Evolutionary conservation across 1,140 invertebrate species (phyloP).

Genomic region (Bemisia tabaci): DNA sequence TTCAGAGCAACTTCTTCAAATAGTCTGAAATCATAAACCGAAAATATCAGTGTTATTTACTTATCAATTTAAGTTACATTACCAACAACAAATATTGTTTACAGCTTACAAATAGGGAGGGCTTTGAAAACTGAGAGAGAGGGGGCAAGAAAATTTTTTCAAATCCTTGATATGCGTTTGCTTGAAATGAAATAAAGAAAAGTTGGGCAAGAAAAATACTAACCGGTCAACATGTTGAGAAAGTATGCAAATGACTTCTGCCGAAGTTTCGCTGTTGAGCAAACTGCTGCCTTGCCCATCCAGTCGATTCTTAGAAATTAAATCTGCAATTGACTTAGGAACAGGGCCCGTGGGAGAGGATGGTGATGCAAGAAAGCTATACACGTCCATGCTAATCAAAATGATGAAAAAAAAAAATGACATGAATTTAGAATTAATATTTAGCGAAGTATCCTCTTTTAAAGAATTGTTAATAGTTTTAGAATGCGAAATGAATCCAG

Average conservation of each 20-base stretch:
- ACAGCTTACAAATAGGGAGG: too few species aligned
- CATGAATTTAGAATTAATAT: neutral
- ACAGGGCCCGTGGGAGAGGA: constrained; percentile 34
- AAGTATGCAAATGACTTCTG: constrained; percentile 71
- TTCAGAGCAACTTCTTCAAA: constrained; percentile 75
- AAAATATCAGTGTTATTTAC: too few species aligned
- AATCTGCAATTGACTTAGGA: constrained; percentile 43
- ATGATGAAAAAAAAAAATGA: constrained; percentile 3
- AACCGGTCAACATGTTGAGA: constrained; percentile 72
- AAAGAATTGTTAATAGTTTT: constrained; percentile 11
- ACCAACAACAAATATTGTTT: too few species aligned
- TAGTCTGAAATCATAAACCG: constrained; percentile 34
- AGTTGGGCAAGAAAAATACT: too few species aligned
- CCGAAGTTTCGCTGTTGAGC: constrained; percentile 62
- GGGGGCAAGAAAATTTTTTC: too few species aligned
- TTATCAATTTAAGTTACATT: too few species aligned
- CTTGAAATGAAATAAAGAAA: too few species aligned
- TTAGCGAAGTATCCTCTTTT: too few species aligned
- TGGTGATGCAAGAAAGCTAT: constrained; percentile 62
- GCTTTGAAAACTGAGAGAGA: too few species aligned
- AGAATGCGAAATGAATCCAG: constrained; percentile 4
- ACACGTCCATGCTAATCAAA: constrained; percentile 55
- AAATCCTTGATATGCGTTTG: too few species aligned
- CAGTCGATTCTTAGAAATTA: constrained; percentile 48
- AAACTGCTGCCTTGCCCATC: constrained; percentile 34